phyloP scores from a whole-genome alignment of 1,140 invertebrate genomes.

The Ruditapes philippinarum region DNA sequence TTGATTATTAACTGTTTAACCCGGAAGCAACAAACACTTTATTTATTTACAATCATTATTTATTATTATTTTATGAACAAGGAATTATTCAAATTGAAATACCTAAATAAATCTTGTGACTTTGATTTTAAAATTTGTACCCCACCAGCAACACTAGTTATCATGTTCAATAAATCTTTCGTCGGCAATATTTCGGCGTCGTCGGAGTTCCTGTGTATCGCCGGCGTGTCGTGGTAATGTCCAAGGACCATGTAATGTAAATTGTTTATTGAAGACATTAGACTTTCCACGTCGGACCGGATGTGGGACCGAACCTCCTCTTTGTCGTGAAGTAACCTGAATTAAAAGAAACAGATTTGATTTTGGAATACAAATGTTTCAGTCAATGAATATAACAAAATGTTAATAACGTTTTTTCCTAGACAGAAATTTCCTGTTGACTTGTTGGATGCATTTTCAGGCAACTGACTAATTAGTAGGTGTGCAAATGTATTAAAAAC shows the following conservation, averaged over 20 bases:
- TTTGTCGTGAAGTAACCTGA: slow-evolving; percentile 39
- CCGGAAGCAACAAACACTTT: too few species aligned
- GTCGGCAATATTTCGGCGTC: slow-evolving; percentile 55
- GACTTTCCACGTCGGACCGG: slow-evolving; percentile 37
- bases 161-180: slow-evolving; percentile 55
- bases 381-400: too few species aligned
- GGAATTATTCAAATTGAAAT: not conserved
- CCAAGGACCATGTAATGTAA: slow-evolving; percentile 57
- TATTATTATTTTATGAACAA: too few species aligned
- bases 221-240: slow-evolving; percentile 20
- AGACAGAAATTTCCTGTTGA: too few species aligned
- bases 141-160: slow-evolving; percentile 48
- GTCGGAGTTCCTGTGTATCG: not conserved
- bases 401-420: too few species aligned
- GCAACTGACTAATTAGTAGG: too few species aligned
- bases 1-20: too few species aligned
- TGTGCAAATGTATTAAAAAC: too few species aligned
- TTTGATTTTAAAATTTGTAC: slow-evolving; percentile 51
- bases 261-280: slow-evolving; percentile 49
- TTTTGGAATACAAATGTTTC: too few species aligned
- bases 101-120: slow-evolving; percentile 35
- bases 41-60: too few species aligned
- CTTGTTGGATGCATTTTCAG: too few species aligned
- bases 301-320: slow-evolving; percentile 31
- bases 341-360: too few species aligned